Base-by-base conservation (phyloP, 2,797 vertebrate species). In the Toxotes lorentzi region DNA sequence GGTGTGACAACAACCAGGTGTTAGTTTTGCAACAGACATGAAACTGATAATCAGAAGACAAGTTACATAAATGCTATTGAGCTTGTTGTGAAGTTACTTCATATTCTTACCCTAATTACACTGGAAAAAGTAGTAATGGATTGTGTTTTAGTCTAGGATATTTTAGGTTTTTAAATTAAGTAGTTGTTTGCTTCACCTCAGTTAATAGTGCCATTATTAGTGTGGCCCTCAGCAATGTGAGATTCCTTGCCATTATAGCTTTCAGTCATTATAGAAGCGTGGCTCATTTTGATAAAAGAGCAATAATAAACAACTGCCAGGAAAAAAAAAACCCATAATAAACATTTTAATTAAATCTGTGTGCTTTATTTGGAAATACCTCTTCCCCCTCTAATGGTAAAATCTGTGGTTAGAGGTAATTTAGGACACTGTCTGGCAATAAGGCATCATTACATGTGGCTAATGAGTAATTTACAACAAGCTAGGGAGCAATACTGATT, bases 401-500 rank as follows among this genome's bases (percentile, higher is more conserved):
- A 91, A 92, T 93, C 84, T 91, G 80, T 86, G 86, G 89, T 92
- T 91, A 88, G 86, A 92, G 90, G 89, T 93, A 92, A 94, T 94
- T 93, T 88, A 93, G 88, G 88, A 89, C 80, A 85, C 88, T 90
- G 89, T 85, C 84, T 90, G 84, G 88, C 85, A 92, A 91, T 91
- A 89, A 94, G 84, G 88, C 88, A 88, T 92, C 85, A 90, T 94
- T 93, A 93, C 84, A 88, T 88, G 70, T 80, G 87, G 87, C 90
- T 94, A 95, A 94, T 94, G 93, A 93, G 82, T 92, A 90, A 94
- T 94, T 93, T 93, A 91, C 84, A 91, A 87, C 70, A 85, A 88
- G 86, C 87, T 81, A 74, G 86, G 85, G 81, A 93, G 88, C 90
- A 92, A 88, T 92, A 87, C 90, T 94, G 90, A 93, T 94, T 93